phyloP scores from a whole-genome alignment of 2,797 vertebrate species.

The Lithobates pipiens region DNA sequence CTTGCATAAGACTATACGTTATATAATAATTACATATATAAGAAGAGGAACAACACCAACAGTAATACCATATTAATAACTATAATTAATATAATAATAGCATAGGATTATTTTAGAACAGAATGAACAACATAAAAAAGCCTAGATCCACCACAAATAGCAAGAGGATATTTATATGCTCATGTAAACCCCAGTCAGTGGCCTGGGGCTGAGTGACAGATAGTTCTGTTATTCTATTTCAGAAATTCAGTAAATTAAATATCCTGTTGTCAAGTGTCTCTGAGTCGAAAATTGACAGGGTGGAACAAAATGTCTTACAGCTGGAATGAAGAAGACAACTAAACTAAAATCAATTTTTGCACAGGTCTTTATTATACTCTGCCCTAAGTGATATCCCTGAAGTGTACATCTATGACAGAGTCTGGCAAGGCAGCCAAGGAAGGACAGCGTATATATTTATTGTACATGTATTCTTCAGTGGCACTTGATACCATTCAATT shows the following conservation, averaged over 20 bases:
- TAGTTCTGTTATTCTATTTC: neutral
- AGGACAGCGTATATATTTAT: no score
- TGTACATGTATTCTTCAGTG: no score
- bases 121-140: neutral
- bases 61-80: neutral
- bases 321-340: neutral
- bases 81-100: neutral
- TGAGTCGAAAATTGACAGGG: constrained; percentile 10
- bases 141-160: neutral
- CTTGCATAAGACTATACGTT: no score
- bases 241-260: constrained; percentile 7
- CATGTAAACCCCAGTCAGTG: neutral
- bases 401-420: neutral
- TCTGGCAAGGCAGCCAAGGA: neutral
- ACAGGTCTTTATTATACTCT: neutral
- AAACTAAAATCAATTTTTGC: neutral
- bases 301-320: neutral
- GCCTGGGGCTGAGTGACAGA: neutral
- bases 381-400: no score
- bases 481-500: no score
- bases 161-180: neutral
- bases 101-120: neutral
- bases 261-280: neutral
- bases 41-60: no score
- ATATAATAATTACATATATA: neutral